Percentiles rank a stretch among this genome's conserved stretches.
These are phyloP conservation scores for Indicator maculatus DNA, from an alignment of 2,113 vertebrate species.

Conservation along the genomic window DNA sequence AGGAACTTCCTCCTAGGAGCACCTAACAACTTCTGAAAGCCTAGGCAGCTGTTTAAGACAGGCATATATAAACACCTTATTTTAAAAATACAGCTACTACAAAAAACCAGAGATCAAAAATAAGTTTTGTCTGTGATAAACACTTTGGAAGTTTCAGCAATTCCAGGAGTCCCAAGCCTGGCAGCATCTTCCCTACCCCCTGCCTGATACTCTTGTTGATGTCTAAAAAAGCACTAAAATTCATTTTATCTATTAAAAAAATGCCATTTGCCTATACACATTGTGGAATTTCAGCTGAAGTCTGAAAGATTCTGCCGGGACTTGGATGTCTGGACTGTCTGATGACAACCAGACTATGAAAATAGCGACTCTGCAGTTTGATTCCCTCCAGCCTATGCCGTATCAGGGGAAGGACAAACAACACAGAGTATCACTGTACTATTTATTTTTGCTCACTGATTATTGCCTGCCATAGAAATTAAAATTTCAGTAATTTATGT, in stretches of 20 bases:
- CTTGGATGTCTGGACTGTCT: background rate
- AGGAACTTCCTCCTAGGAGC: background rate
- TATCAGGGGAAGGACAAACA: background rate
- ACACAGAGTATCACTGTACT: background rate
- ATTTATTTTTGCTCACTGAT: background rate
- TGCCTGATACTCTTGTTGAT: background rate
- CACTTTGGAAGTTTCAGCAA: background rate
- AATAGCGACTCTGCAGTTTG: accelerated
- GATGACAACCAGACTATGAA: background rate
- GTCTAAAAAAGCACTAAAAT: background rate
- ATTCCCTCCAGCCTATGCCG: background rate
- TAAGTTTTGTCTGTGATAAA: background rate
- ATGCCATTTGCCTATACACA: background rate
- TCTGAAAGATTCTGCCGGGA: background rate
- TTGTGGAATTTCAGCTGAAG: background rate
- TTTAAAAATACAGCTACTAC: background rate
- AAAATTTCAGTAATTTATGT: background rate
- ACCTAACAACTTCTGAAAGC: background rate
- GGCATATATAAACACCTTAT: background rate
- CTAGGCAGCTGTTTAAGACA: background rate
- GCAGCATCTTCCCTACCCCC: background rate
- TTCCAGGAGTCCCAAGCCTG: background rate
- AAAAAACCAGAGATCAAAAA: background rate
- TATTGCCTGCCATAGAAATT: background rate
- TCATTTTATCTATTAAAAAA: background rate